A percentile compares a stretch with the other conserved stretches of the same genome.
Evolutionary conservation across 2,113 vertebrate species (phyloP).

Genomic region (Phasianus colchicus): DNA sequence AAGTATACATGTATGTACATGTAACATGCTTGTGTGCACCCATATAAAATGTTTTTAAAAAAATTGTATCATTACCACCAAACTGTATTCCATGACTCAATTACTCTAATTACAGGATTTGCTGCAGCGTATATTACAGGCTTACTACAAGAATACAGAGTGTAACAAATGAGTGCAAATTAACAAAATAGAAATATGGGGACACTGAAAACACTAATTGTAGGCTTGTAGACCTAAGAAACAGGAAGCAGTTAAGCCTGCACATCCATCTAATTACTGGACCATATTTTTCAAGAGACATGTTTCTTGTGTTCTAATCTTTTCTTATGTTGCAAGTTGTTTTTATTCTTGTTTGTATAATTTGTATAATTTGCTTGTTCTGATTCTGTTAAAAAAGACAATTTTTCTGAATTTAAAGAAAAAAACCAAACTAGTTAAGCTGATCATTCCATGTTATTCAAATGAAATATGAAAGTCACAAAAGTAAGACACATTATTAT

Average conservation of each 20-base stretch:
- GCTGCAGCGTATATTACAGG: not conserved
- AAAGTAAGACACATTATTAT: not conserved
- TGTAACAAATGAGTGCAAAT: not conserved
- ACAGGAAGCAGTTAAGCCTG: not conserved
- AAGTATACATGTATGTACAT: not conserved
- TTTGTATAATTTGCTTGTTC: not conserved
- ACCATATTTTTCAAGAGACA: not conserved
- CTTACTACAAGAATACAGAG: not conserved
- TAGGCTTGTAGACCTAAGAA: not conserved
- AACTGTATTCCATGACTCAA: not conserved
- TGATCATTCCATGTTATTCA: not conserved
- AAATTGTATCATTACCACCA: not conserved
- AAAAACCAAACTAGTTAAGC: not conserved
- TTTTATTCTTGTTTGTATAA: not conserved
- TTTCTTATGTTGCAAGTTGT: not conserved
- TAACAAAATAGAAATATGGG: accelerated
- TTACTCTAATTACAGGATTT: not conserved
- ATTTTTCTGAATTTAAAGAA: not conserved
- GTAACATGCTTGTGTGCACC: no score
- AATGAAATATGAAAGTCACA: not conserved
- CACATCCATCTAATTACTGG: not conserved
- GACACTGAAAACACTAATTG: not conserved
- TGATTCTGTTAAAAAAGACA: not conserved
- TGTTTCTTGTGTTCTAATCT: not conserved
- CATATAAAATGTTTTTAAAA: not conserved